These are phyloP conservation scores for Toxostoma redivivum DNA, from an alignment of 2,113 vertebrate species.

Conservation along the genomic window DNA sequence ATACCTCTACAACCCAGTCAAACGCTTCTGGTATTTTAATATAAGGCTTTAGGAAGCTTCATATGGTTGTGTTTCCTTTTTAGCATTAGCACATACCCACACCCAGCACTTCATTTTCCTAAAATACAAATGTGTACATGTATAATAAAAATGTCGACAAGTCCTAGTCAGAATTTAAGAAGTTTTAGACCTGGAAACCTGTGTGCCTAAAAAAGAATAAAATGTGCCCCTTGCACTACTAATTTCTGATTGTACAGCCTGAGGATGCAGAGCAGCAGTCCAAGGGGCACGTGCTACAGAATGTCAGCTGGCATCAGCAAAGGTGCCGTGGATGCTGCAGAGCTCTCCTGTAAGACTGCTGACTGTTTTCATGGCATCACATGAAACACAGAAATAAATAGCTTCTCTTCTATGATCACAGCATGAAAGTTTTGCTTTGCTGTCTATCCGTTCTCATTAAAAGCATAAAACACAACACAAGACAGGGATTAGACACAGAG, in stretches of 20 bases:
- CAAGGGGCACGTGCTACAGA: neutral
- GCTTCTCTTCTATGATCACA: slow-evolving; percentile 28
- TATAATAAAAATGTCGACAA: neutral
- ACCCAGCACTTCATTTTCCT: slow-evolving; percentile 12
- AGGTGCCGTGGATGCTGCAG: neutral
- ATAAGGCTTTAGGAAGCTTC: neutral
- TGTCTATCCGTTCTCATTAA: slow-evolving; percentile 29
- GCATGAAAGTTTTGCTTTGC: slow-evolving; percentile 38
- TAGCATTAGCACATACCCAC: slow-evolving; percentile 1
- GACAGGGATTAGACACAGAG: slow-evolving; percentile 3
- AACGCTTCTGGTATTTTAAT: neutral
- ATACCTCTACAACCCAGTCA: neutral
- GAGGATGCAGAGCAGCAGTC: neutral
- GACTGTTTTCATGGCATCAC: slow-evolving; percentile 37
- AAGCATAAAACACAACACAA: neutral
- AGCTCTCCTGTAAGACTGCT: neutral
- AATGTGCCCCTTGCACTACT: neutral
- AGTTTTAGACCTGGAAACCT: neutral
- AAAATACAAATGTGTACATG: slow-evolving; percentile 11
- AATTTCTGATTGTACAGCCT: neutral
- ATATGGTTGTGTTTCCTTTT: neutral
- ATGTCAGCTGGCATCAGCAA: neutral
- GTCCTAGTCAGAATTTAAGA: neutral
- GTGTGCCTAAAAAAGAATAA: neutral
- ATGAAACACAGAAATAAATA: slow-evolving; percentile 41